Evolutionary conservation across 2,888 invertebrate genomes (phyloP).

Genomic region (Drosophila merina): DNA sequence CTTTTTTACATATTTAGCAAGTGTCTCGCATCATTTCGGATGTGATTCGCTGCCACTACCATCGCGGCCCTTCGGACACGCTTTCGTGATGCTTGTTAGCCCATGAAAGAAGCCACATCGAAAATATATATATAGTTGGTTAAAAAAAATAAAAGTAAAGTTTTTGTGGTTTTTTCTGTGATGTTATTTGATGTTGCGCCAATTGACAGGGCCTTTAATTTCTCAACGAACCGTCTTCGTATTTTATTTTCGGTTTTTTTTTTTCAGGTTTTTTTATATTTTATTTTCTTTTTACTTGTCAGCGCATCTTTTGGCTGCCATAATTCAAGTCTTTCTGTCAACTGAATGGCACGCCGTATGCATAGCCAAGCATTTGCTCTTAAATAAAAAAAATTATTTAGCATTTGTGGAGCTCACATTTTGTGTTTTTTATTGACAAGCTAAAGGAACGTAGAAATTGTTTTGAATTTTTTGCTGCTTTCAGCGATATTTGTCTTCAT

Average conservation of each 20-base stretch:
- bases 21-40: conserved; percentile 41
- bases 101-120: conserved; percentile 40
- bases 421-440: conserved; percentile 66
- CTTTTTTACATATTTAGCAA: conserved; percentile 8
- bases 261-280: conserved; percentile 21
- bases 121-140: conserved; percentile 19
- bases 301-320: conserved; percentile 75
- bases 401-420: conserved; percentile 57
- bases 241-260: conserved; percentile 23
- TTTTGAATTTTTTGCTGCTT: conserved; percentile 25
- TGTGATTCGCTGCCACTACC: conserved; percentile 4
- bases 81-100: conserved; percentile 58
- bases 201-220: conserved; percentile 72
- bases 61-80: conserved; percentile 55
- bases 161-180: conserved; percentile 18
- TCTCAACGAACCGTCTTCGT: conserved; percentile 13
- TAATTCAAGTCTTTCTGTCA: conserved; percentile 66
- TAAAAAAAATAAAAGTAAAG: conserved; percentile 41
- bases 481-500: conserved; percentile 70
- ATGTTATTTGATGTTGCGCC: conserved; percentile 52
- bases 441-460: not conserved
- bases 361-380: conserved; percentile 77
- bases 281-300: conserved; percentile 50
- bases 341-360: conserved; percentile 70
- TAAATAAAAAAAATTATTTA: conserved; percentile 65